Percentiles rank a stretch among this genome's conserved stretches.
These are phyloP conservation scores for Menidia menidia DNA, from an alignment of 2,797 vertebrate genomes.

Conservation along the genomic window DNA sequence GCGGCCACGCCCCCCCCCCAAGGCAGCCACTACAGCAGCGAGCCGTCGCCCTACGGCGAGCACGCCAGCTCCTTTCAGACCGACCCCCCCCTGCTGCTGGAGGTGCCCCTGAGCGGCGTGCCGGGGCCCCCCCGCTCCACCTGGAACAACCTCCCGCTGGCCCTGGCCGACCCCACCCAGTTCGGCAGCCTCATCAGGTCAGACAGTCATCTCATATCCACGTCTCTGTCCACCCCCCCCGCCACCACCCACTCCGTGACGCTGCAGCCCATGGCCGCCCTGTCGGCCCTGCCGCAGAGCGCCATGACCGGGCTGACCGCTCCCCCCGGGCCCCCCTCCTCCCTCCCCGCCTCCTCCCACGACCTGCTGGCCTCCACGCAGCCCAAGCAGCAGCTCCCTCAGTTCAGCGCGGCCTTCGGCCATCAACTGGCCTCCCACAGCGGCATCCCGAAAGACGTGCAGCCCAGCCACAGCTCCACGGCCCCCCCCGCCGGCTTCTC, in stretches of 20 bases:
- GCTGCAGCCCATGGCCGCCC: constrained; percentile 94
- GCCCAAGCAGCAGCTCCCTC: constrained; percentile 97
- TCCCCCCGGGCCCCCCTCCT: constrained; percentile 85
- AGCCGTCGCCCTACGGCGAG: constrained; percentile 96
- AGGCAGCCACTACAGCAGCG: constrained; percentile 95
- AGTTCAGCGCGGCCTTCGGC: constrained; percentile 98
- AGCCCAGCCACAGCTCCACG: constrained; percentile 99
- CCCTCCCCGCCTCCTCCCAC: constrained; percentile 86
- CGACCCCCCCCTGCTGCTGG: constrained; percentile 93
- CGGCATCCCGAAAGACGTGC: constrained; percentile 99
- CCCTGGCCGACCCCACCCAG: constrained; percentile 90
- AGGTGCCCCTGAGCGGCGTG: constrained; percentile 92
- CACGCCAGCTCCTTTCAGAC: constrained; percentile 91
- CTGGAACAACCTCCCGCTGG: constrained; percentile 93
- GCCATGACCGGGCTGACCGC: constrained; percentile 85
- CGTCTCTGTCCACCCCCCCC: constrained; percentile 95
- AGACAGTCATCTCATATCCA: constrained; percentile 96
- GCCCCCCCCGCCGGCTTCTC: constrained; percentile 96
- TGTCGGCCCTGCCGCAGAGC: constrained; percentile 93
- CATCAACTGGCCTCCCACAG: constrained; percentile 98
- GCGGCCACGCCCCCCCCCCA: constrained; percentile 90
- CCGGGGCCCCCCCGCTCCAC: constrained; percentile 90
- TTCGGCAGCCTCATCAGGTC: constrained; percentile 93
- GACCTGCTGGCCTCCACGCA: constrained; percentile 91
- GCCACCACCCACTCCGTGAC: constrained; percentile 93